These are phyloP conservation scores for Mirza zaza DNA, from an alignment of 2,113 vertebrate species.

Conservation along the genomic window DNA sequence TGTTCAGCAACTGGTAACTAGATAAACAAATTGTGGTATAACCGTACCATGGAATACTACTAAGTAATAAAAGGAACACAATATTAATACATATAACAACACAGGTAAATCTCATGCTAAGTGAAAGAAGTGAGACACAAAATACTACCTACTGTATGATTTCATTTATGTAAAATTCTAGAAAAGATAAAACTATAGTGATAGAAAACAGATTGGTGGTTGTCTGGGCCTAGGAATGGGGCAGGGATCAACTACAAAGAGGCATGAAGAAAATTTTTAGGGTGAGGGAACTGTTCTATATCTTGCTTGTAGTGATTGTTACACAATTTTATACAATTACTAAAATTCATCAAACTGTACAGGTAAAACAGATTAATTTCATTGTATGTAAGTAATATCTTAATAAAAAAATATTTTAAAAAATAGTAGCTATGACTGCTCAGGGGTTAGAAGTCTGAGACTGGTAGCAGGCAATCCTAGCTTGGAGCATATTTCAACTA, in stretches of 20 bases:
- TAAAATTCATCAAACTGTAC: neutral
- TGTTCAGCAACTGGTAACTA: neutral
- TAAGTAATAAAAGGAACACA: conserved; percentile 4
- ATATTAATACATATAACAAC: neutral
- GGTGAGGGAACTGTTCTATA: neutral
- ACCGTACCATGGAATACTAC: neutral
- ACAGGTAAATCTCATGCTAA: neutral
- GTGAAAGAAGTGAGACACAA: neutral
- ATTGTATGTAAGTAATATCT: neutral
- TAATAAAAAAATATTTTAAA: neutral
- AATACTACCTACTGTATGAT: neutral
- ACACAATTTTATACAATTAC: neutral
- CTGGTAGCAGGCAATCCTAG: neutral
- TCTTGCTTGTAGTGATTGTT: neutral
- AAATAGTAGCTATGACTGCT: neutral
- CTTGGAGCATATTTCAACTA: neutral
- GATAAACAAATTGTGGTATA: neutral
- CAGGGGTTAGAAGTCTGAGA: neutral
- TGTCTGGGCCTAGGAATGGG: neutral
- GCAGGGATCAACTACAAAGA: neutral
- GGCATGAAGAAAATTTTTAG: neutral
- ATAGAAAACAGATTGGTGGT: neutral
- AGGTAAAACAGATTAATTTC: neutral
- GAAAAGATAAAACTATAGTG: neutral
- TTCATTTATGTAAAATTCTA: neutral